Evolutionary conservation across 2,797 vertebrate species (phyloP), one percentile per base, ranked within the genome.

Genomic region (Clamator glandarius): DNA sequence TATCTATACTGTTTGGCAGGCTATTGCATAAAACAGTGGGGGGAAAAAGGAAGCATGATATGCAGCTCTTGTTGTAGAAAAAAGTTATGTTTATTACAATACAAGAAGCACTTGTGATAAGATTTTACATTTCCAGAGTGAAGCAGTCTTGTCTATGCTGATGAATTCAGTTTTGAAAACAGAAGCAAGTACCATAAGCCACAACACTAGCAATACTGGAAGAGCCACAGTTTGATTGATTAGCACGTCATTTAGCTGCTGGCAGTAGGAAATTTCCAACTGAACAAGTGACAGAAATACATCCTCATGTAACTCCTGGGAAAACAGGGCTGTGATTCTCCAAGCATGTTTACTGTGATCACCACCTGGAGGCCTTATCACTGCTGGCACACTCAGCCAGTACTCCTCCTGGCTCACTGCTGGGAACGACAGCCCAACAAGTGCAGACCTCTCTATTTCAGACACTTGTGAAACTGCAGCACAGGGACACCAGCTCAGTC

Each of bases 281-380:
- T 29, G 16, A 78, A 61, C 36, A 36, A 84, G 55, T 7, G 42
- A 82, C 72, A 89, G 55, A 63, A 88, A 67, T 52, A 69, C 83
- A 79, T 73, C 74, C 70, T 50, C 59, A 78, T 21, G 1, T 5
- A 86, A 59, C 29, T 90, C 58, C 66, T 79, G 85, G 76, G 85
- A 92, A 87, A 90, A 85, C 25, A n/a, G n/a, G 52, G 48, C 74
- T 70, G 69, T 41, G 74, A 91, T 84, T 90, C 42, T 51, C 20
- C 0, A 62, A 84, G 73, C 55, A 15, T n/a, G 76, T 81, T 96
- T 91, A 72, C 73, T 18, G 46, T 16, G 18, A 62, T 86, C 58
- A 69, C 79, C 73, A 73, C 80, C 94, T 90, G 80, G 58, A 93
- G 54, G 46, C 80, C 51, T 91, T 91, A 95, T 86, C 92, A 17